Conservation (phyloP, 2,888 invertebrate species). For the Torymus texanus region DNA sequence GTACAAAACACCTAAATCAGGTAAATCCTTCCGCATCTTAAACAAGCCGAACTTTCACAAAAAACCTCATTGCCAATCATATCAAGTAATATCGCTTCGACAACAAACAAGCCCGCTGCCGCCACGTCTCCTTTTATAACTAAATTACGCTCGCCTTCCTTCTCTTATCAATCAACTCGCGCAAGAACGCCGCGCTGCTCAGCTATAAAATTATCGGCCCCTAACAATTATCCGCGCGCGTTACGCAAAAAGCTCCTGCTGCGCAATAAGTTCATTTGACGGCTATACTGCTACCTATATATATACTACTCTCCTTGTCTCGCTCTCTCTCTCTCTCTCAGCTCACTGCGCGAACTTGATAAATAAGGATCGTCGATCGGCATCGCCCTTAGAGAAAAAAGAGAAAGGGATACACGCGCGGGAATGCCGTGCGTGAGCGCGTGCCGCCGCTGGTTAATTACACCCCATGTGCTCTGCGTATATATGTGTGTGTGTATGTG, state of each 20-base stretch:
- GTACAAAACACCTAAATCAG: too few species aligned
- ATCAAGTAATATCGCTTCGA: too few species aligned
- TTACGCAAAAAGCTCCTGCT: slow-evolving; percentile 21
- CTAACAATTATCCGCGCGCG: slow-evolving; percentile 41
- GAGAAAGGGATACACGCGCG: slow-evolving; percentile 13
- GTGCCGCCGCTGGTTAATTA: slow-evolving; percentile 25
- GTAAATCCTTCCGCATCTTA: too few species aligned
- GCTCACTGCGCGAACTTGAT: slow-evolving; percentile 48
- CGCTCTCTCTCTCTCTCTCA: too few species aligned
- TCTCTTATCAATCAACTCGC: slow-evolving; percentile 12
- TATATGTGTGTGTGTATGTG: slow-evolving; percentile 58
- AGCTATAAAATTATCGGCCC: slow-evolving; percentile 23
- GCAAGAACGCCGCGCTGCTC: slow-evolving; percentile 9
- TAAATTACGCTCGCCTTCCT: slow-evolving; percentile 5
- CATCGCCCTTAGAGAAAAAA: neutral
- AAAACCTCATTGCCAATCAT: too few species aligned
- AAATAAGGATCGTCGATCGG: slow-evolving; percentile 35
- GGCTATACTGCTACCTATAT: neutral
- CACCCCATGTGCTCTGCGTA: slow-evolving; percentile 26
- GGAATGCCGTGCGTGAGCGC: slow-evolving; percentile 21
- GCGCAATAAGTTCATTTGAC: slow-evolving; percentile 35
- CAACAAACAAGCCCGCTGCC: too few species aligned
- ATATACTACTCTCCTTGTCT: too few species aligned
- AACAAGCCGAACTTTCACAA: too few species aligned
- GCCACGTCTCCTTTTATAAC: neutral